Evolutionary conservation across 2,113 vertebrate genomes (phyloP).

Genomic region (Aythya baeri): DNA sequence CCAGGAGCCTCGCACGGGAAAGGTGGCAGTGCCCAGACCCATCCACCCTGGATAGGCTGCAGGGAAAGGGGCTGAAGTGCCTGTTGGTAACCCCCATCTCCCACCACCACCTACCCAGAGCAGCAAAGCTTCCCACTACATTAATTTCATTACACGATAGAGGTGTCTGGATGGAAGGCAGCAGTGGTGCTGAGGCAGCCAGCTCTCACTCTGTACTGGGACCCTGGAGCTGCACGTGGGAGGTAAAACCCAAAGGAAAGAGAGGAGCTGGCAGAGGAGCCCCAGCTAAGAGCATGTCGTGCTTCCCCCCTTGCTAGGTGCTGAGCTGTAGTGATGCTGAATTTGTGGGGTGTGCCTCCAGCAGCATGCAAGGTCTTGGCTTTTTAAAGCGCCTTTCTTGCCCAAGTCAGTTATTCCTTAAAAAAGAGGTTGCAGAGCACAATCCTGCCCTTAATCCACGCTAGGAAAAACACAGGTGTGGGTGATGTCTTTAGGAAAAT

Average conservation of each 20-base stretch:
- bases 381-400: not conserved
- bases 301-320: not conserved
- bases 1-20: not conserved
- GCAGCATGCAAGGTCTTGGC: not conserved
- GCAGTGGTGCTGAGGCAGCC: not conserved
- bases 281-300: not conserved
- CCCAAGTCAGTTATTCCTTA: not conserved
- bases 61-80: not conserved
- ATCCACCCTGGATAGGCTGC: not conserved
- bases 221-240: not conserved
- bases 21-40: not conserved
- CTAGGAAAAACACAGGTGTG: not conserved
- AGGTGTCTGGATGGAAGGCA: not conserved
- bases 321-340: not conserved
- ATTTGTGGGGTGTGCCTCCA: accelerated
- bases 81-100: not conserved
- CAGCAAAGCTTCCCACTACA: not conserved
- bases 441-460: not conserved
- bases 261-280: not conserved
- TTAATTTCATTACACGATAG: not conserved
- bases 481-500: not conserved
- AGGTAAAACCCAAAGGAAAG: not conserved
- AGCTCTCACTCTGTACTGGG: no score
- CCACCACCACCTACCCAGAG: not conserved
- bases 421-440: not conserved